A percentile compares a stretch with the other conserved stretches of the same genome.
Conservation (phyloP, 2,113 vertebrate genomes). For the Turdus rufiventris region DNA sequence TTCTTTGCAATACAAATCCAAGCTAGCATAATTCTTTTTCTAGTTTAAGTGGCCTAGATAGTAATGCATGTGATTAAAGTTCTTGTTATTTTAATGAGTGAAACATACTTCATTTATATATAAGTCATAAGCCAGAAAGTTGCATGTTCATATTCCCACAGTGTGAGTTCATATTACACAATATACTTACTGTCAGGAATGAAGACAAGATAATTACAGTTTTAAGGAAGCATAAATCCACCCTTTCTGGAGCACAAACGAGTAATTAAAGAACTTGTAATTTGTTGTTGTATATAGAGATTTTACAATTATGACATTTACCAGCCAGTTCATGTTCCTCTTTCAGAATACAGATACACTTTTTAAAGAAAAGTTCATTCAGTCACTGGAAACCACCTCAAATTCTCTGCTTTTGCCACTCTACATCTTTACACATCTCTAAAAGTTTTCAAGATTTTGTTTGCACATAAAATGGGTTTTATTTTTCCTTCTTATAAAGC, state of each 20-base stretch:
- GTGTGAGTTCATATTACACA: constrained; percentile 60
- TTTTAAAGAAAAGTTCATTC: neutral
- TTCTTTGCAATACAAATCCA: neutral
- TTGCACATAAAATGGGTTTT: neutral
- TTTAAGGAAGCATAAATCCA: constrained; percentile 65
- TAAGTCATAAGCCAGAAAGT: constrained; percentile 42
- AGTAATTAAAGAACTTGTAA: constrained; percentile 76
- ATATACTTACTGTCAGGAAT: constrained; percentile 70
- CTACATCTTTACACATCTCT: neutral
- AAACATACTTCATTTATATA: constrained; percentile 40
- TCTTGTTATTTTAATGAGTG: constrained; percentile 64
- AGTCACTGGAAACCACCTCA: neutral
- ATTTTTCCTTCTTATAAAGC: neutral
- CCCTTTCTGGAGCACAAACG: constrained; percentile 55
- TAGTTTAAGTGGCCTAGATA: constrained; percentile 20
- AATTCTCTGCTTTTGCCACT: neutral
- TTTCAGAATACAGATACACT: neutral
- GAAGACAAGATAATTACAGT: constrained; percentile 77
- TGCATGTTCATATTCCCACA: constrained; percentile 63
- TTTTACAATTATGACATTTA: constrained; percentile 67
- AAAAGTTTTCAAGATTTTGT: neutral
- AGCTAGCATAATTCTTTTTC: neutral
- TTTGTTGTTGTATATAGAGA: constrained; percentile 67
- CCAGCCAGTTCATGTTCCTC: constrained; percentile 46
- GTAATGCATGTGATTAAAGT: constrained; percentile 47